Evolutionary conservation across 2,888 invertebrate species (phyloP).

Genomic region (Nephrotoma flavescens): DNA sequence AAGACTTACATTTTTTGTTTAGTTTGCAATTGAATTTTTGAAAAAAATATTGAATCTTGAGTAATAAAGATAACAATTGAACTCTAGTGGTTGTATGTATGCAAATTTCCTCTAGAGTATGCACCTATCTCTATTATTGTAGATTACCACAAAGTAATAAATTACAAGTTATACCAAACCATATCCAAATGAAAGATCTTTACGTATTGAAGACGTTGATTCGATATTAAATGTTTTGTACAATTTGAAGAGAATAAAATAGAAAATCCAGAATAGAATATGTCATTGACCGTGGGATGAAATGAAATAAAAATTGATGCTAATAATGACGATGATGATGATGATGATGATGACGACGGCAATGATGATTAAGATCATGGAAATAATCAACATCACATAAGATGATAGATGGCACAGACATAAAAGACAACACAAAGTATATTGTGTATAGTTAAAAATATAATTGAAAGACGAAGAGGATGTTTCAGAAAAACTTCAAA

Average conservation of each 20-base stretch:
- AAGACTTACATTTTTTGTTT: too few species aligned
- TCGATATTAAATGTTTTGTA: not conserved
- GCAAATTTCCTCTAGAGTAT: too few species aligned
- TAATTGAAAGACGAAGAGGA: not conserved
- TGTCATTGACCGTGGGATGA: not conserved
- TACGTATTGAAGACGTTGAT: not conserved
- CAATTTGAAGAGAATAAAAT: not conserved
- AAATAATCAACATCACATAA: not conserved
- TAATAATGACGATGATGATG: not conserved
- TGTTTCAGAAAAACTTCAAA: not conserved
- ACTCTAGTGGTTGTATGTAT: too few species aligned
- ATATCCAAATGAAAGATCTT: not conserved
- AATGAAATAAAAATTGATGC: not conserved
- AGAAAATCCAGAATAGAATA: not conserved
- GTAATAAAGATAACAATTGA: too few species aligned
- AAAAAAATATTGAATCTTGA: too few species aligned
- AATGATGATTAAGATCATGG: not conserved
- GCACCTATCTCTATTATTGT: too few species aligned
- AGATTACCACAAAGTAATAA: not conserved
- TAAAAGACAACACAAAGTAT: not conserved
- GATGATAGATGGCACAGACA: not conserved
- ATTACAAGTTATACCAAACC: not conserved
- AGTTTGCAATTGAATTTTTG: too few species aligned
- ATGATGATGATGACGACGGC: not conserved
- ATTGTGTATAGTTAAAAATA: not conserved